phyloP scores from a whole-genome alignment of 2,797 vertebrate species.

The Chromobotia macracanthus region DNA sequence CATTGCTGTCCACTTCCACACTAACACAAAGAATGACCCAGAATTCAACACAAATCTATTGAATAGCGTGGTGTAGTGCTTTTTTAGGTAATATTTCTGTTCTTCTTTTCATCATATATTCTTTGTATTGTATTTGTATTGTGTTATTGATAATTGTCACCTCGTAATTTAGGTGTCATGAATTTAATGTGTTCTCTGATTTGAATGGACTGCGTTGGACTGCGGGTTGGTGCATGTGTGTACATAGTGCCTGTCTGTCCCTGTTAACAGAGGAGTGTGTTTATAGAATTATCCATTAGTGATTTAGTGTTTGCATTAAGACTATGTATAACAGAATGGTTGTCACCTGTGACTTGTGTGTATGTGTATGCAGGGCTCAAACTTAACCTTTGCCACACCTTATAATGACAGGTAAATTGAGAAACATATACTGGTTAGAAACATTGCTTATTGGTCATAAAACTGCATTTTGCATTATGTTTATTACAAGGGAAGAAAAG shows the following conservation, averaged over 20 bases:
- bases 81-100: slow-evolving; percentile 46
- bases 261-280: slow-evolving; percentile 17
- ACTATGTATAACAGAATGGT: slow-evolving; percentile 10
- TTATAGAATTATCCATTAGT: slow-evolving; percentile 23
- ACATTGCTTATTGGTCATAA: no score
- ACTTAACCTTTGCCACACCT: no score
- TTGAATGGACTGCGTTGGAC: slow-evolving; percentile 48
- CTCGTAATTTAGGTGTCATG: slow-evolving; percentile 43
- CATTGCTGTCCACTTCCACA: slow-evolving; percentile 30
- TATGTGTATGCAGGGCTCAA: not conserved
- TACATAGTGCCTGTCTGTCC: not conserved
- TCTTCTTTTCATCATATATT: slow-evolving; percentile 3
- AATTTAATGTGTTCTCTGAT: slow-evolving; percentile 43
- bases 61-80: slow-evolving; percentile 53
- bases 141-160: slow-evolving; percentile 20
- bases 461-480: no score
- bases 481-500: no score
- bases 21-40: slow-evolving; percentile 28
- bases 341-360: slow-evolving; percentile 2
- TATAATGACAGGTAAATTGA: no score
- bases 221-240: slow-evolving; percentile 11
- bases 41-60: slow-evolving; percentile 55
- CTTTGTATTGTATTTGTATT: slow-evolving; percentile 44
- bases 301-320: not conserved
- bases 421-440: no score